These are phyloP conservation scores for Tiliqua scincoides DNA, from an alignment of 2,113 vertebrate genomes.

Conservation along the genomic window DNA sequence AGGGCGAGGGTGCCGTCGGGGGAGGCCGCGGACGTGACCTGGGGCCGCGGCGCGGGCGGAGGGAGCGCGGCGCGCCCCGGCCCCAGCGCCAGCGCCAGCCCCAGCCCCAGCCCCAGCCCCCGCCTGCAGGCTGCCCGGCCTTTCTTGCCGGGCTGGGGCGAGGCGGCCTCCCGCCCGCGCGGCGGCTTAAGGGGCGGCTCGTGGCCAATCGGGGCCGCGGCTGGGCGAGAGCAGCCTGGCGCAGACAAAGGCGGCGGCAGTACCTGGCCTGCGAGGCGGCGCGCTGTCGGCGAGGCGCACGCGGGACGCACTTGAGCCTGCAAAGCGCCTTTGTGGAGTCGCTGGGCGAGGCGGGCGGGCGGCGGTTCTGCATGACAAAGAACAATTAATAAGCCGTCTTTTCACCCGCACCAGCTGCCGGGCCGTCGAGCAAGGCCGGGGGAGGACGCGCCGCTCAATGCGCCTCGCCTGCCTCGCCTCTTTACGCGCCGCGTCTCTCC, in stretches of 20 bases:
- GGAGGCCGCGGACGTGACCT: too few species aligned
- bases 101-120: too few species aligned
- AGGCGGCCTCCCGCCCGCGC: too few species aligned
- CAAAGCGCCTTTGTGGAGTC: slow-evolving; percentile 99
- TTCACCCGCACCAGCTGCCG: slow-evolving; percentile 99
- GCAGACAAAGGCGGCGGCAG: slow-evolving; percentile 99
- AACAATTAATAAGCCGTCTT: slow-evolving; percentile 99
- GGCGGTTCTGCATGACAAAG: slow-evolving; percentile 99
- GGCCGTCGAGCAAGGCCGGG: slow-evolving; percentile 99
- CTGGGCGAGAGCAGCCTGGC: slow-evolving; percentile 99
- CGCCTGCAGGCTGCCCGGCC: too few species aligned
- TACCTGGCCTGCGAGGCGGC: slow-evolving; percentile 99
- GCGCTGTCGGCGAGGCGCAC: slow-evolving; percentile 99
- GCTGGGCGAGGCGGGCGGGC: too few species aligned
- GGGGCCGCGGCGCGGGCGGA: too few species aligned
- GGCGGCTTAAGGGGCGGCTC: slow-evolving; percentile 99
- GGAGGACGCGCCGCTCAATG: slow-evolving; percentile 99
- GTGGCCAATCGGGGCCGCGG: slow-evolving; percentile 99
- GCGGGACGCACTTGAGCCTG: slow-evolving; percentile 99
- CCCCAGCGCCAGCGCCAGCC: too few species aligned
- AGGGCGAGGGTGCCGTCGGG: too few species aligned
- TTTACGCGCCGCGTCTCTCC: slow-evolving; percentile 99
- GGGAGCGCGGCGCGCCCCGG: too few species aligned
- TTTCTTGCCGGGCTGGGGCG: too few species aligned
- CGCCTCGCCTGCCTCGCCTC: slow-evolving; percentile 98